Conservation (phyloP, 1,140 invertebrate genomes). For the Hesperophylax magnus region DNA sequence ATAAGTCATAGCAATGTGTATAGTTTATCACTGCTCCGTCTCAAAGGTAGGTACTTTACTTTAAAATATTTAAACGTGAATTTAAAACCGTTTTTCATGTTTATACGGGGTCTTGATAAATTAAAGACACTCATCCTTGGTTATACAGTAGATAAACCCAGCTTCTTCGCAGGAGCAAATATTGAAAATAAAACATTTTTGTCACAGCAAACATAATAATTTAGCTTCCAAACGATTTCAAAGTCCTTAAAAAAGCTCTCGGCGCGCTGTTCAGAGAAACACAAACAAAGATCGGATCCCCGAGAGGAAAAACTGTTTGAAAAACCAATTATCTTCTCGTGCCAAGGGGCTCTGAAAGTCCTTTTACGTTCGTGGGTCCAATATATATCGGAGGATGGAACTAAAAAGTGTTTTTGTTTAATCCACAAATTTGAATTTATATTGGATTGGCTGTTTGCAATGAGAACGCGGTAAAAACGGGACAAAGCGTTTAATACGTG, state of each 20-base stretch:
- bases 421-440: constrained; percentile 55
- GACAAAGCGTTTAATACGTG: constrained; percentile 25
- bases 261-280: not conserved
- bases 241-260: not conserved
- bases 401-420: constrained; percentile 53
- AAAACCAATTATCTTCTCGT: constrained; percentile 53
- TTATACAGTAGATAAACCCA: too few species aligned
- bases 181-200: not conserved
- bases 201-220: not conserved
- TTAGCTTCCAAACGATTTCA: not conserved
- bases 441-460: constrained; percentile 46
- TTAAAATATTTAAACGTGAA: too few species aligned
- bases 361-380: constrained; percentile 22
- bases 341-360: constrained; percentile 43
- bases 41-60: too few species aligned
- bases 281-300: constrained; percentile 7
- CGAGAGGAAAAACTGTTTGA: constrained; percentile 38
- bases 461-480: constrained; percentile 9
- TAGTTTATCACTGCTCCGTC: too few species aligned
- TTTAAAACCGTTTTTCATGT: too few species aligned
- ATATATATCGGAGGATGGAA: constrained; percentile 27
- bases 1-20: too few species aligned
- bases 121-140: too few species aligned
- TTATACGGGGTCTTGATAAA: too few species aligned
- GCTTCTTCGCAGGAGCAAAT: too few species aligned